Conservation (phyloP, 2,797 vertebrate species). For the Notolepis coatsorum region DNA sequence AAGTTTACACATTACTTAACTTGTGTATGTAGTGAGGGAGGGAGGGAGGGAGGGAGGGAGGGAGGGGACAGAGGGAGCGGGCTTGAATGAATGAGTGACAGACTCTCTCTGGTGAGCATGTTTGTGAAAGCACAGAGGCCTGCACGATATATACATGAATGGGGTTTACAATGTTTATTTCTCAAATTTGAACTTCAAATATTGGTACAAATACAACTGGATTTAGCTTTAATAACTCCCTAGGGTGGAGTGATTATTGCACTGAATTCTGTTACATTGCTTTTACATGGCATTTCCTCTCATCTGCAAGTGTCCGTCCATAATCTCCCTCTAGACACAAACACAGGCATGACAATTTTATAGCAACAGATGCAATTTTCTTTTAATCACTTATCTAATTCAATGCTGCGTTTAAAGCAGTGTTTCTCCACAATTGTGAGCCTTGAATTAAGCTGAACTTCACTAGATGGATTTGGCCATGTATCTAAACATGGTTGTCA, state of each 20-base stretch:
- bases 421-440: too few relatives aligned
- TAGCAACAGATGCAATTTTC: too few relatives aligned
- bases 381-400: too few relatives aligned
- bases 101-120: constrained; percentile 3
- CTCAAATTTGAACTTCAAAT: too few relatives aligned
- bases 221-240: neutral
- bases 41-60: neutral
- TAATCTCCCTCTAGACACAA: too few relatives aligned
- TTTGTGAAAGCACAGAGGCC: neutral
- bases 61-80: neutral
- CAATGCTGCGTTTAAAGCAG: too few relatives aligned
- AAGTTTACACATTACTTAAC: constrained; percentile 63
- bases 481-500: too few relatives aligned
- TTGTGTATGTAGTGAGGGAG: constrained; percentile 35
- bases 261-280: neutral
- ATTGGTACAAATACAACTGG: neutral
- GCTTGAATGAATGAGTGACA: too few relatives aligned
- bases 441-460: too few relatives aligned
- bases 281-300: neutral
- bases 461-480: too few relatives aligned
- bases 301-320: neutral
- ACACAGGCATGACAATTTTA: too few relatives aligned
- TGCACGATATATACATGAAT: neutral
- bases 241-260: neutral
- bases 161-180: neutral